Percentiles rank a stretch among this genome's conserved stretches.
Conservation (phyloP, 2,888 invertebrate genomes). For the Thymelicus lineola region DNA sequence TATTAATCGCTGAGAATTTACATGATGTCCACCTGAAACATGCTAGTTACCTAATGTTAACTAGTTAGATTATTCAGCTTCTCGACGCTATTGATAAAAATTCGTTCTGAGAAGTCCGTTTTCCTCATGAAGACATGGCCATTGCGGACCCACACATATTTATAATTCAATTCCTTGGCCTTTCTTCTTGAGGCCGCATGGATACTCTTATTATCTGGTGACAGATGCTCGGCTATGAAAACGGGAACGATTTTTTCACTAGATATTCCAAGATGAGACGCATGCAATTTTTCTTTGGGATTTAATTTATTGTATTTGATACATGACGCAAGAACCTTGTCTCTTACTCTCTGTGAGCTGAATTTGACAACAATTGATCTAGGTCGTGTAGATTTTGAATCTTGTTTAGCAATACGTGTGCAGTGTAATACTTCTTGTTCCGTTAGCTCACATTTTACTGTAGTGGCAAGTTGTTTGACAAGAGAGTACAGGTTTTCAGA, state of each 20-base stretch:
- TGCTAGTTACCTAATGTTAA: no score
- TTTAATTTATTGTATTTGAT: conserved; percentile 39
- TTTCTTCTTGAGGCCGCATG: conserved; percentile 37
- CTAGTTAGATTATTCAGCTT: no score
- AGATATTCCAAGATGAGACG: conserved; percentile 24
- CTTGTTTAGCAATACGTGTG: conserved; percentile 36
- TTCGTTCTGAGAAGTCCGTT: conserved; percentile 13
- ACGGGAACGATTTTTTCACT: conserved; percentile 25
- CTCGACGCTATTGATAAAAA: no score
- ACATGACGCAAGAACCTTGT: conserved; percentile 33
- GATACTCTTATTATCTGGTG: conserved; percentile 37
- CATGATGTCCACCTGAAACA: no score
- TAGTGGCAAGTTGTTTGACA: conserved; percentile 15
- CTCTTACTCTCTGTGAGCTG: conserved; percentile 20
- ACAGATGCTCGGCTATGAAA: conserved; percentile 38
- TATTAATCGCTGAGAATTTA: no score
- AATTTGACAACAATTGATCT: conserved; percentile 40
- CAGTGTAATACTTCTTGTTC: conserved; percentile 29
- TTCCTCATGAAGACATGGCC: conserved; percentile 38
- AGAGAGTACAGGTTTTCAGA: conserved; percentile 29
- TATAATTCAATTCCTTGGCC: conserved; percentile 35
- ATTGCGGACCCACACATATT: conserved; percentile 39
- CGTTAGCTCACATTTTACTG: not conserved
- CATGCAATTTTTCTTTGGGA: conserved; percentile 37
- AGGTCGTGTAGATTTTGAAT: conserved; percentile 24